These are phyloP conservation scores for Enteromius unitaeniatus DNA, from an alignment of 2,797 vertebrate genomes.

Conservation along the genomic window DNA sequence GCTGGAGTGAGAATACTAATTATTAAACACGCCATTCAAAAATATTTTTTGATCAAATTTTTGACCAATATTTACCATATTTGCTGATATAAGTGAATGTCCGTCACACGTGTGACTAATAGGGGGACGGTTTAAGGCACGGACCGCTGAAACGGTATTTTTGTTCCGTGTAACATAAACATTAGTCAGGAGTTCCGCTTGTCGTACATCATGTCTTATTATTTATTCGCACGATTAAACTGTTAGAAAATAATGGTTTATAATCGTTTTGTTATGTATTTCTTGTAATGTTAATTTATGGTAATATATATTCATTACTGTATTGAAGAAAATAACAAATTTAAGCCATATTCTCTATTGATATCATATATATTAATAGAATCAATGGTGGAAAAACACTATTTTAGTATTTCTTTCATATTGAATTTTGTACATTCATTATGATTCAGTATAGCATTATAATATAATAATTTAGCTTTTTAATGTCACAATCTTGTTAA, in stretches of 20 bases:
- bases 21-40: not conserved
- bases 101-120: not conserved
- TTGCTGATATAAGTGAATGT: not conserved
- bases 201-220: not conserved
- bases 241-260: not conserved
- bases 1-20: constrained; percentile 74
- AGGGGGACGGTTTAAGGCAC: not conserved
- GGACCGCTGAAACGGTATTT: constrained; percentile 30
- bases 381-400: too few species aligned
- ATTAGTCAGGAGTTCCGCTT: not conserved
- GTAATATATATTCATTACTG: too few species aligned
- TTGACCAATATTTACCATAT: not conserved
- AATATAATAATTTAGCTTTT: not conserved
- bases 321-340: too few species aligned
- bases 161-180: constrained; percentile 24
- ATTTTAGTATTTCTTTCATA: not conserved
- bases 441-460: too few species aligned
- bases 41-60: not conserved
- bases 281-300: not conserved
- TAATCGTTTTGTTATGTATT: not conserved
- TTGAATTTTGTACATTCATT: not conserved
- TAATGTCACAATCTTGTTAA: not conserved
- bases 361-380: too few species aligned
- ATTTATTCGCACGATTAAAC: not conserved
- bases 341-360: too few species aligned